These are phyloP conservation scores for Saxicola maurus DNA, from an alignment of 2,797 vertebrate genomes.

Conservation along the genomic window DNA sequence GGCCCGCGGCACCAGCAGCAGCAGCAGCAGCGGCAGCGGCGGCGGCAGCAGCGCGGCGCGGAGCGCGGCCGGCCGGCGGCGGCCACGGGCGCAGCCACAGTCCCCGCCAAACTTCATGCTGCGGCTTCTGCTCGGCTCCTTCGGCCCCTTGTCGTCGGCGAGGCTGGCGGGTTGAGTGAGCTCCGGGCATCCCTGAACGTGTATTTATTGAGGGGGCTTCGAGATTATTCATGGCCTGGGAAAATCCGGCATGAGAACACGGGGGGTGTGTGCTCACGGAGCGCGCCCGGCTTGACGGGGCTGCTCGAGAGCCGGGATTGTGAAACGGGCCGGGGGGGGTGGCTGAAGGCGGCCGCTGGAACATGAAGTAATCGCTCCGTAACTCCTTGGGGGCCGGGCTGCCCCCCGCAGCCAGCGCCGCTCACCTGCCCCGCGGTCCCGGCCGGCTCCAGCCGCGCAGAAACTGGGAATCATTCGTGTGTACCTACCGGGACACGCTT, in stretches of 20 bases:
- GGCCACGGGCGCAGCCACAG: background rate
- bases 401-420: background rate
- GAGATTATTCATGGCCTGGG: conserved; percentile 69
- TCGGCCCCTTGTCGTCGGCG: background rate
- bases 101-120: background rate
- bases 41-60: background rate
- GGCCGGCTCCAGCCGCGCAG: background rate
- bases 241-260: conserved; percentile 71
- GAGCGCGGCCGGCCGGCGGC: background rate
- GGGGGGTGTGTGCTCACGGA: background rate
- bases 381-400: background rate
- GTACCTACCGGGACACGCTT: too few species aligned
- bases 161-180: conserved; percentile 63
- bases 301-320: background rate
- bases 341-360: background rate
- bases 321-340: background rate
- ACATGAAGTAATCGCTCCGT: conserved; percentile 26
- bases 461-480: fast-evolving
- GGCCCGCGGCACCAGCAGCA: background rate
- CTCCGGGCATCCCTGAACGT: conserved; percentile 64
- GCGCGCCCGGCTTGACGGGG: background rate
- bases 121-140: background rate
- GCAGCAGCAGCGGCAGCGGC: background rate
- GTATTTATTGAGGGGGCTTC: conserved; percentile 72
- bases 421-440: background rate